Evolutionary conservation across 2,888 invertebrate species (phyloP).

Genomic region (Sphaerophoria taeniata): DNA sequence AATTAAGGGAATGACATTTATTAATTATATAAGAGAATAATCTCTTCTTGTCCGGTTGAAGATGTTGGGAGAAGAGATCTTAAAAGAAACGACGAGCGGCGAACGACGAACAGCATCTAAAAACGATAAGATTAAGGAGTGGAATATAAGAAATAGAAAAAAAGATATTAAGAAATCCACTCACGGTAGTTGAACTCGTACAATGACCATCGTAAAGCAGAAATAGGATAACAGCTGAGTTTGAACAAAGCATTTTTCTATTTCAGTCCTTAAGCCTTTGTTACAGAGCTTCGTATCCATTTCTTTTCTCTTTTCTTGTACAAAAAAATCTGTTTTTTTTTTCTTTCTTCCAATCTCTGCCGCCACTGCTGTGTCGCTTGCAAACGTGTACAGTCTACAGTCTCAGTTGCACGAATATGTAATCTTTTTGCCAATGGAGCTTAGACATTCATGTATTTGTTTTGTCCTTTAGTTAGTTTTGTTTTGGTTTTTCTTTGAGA

Average conservation of each 20-base stretch:
- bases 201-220: slow-evolving; percentile 66
- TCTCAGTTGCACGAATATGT: too few relatives aligned
- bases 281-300: slow-evolving; percentile 56
- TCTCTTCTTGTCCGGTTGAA: slow-evolving; percentile 54
- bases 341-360: slow-evolving; percentile 43
- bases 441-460: too few relatives aligned
- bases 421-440: too few relatives aligned
- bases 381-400: too few relatives aligned
- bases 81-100: neutral
- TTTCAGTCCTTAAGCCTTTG: slow-evolving; percentile 69
- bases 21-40: slow-evolving; percentile 74
- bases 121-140: slow-evolving; percentile 63
- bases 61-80: slow-evolving; percentile 8
- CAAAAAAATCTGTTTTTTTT: neutral
- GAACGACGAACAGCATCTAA: slow-evolving; percentile 10
- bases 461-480: too few relatives aligned
- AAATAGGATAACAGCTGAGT: slow-evolving; percentile 71
- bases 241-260: slow-evolving; percentile 71
- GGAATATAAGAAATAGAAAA: slow-evolving; percentile 20
- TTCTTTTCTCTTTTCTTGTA: slow-evolving; percentile 1
- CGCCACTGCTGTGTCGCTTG: slow-evolving; percentile 22
- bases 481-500: too few relatives aligned
- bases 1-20: slow-evolving; percentile 74
- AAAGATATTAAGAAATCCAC: slow-evolving; percentile 38
- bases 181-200: slow-evolving; percentile 66